Percentiles rank a stretch among this genome's conserved stretches.
These are phyloP conservation scores for Pyrrhosoma nymphula DNA, from an alignment of 2,888 invertebrate genomes.

Conservation along the genomic window DNA sequence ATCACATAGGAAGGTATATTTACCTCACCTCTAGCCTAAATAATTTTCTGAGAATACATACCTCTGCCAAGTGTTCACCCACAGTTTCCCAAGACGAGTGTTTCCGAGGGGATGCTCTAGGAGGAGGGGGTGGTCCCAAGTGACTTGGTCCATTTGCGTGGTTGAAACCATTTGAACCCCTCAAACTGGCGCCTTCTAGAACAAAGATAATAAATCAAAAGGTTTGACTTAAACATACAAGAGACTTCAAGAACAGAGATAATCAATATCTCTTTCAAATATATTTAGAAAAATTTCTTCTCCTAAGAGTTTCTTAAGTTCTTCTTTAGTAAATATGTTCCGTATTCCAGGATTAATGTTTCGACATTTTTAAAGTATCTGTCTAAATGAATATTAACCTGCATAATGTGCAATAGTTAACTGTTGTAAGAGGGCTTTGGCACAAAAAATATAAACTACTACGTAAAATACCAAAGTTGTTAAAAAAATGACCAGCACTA, in stretches of 20 bases:
- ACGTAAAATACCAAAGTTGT: no score
- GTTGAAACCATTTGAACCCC: conserved; percentile 58
- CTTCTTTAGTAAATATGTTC: no score
- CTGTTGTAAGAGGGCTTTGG: no score
- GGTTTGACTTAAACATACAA: neutral
- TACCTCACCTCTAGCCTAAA: no score
- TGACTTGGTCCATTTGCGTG: conserved; percentile 56
- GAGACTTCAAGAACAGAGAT: neutral
- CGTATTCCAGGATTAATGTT: no score
- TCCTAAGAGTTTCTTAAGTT: no score
- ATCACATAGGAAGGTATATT: no score
- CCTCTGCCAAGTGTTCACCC: conserved; percentile 79
- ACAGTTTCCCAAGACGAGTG: conserved; percentile 86
- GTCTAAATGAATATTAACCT: no score
- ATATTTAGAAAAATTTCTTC: neutral
- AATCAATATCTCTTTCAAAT: neutral
- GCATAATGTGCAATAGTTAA: no score
- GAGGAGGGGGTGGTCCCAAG: conserved; percentile 65
- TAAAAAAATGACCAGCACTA: no score
- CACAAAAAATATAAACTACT: no score
- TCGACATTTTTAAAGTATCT: no score
- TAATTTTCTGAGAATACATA: conserved; percentile 68
- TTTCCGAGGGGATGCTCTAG: conserved; percentile 83
- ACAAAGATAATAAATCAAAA: neutral
- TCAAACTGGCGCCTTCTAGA: conserved; percentile 55